Evolutionary conservation across 2,888 invertebrate genomes (phyloP).

Genomic region (Zaprionus obscuricornis): DNA sequence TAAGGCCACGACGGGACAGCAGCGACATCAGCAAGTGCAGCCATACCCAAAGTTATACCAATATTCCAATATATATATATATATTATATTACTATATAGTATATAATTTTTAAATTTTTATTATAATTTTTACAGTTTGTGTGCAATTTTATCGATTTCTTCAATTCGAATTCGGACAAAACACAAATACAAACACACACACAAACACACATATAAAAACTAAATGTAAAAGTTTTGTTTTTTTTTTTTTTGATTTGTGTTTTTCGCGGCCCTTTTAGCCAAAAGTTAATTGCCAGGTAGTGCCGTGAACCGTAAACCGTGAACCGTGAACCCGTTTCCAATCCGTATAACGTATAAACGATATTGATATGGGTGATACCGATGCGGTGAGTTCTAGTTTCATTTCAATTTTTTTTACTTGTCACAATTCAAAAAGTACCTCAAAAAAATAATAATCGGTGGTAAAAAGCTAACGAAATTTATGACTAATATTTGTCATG

Average conservation of each 20-base stretch:
- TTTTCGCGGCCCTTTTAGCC: constrained; percentile 11
- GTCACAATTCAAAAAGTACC: no score
- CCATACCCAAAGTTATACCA: constrained; percentile 1
- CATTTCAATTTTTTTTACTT: no score
- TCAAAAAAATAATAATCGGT: no score
- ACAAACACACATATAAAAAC: constrained; percentile 34
- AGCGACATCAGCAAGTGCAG: background rate
- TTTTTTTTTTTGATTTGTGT: no score
- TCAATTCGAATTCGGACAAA: constrained; percentile 19
- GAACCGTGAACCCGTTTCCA: background rate
- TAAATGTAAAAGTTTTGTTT: constrained; percentile 50
- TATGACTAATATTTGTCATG: no score
- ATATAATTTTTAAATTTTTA: constrained; percentile 42
- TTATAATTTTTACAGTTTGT: constrained; percentile 20
- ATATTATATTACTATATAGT: constrained; percentile 5
- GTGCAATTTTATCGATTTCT: constrained; percentile 69
- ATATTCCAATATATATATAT: background rate
- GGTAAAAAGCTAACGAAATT: no score
- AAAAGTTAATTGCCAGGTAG: constrained; percentile 61
- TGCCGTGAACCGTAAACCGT: constrained; percentile 41
- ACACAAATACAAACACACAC: no score
- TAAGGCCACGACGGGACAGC: constrained; percentile 31
- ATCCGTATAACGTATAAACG: no score
- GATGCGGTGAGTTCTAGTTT: constrained; percentile 67
- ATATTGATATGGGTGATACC: constrained; percentile 62